These are phyloP conservation scores for Drosophila imparisetae DNA, from an alignment of 2,888 invertebrate species.

Conservation along the genomic window DNA sequence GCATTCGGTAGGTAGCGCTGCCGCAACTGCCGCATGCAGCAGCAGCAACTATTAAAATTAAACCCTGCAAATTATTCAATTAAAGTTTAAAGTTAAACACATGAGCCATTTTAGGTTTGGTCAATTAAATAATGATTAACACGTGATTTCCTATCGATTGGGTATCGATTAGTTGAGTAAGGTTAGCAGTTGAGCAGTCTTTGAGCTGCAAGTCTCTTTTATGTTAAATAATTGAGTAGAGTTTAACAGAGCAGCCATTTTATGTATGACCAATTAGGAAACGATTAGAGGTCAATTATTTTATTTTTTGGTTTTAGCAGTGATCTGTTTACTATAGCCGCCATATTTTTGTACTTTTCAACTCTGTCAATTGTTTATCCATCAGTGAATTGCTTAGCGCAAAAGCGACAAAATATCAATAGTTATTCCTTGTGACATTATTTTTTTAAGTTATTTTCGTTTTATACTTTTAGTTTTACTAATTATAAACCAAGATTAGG, in stretches of 20 bases:
- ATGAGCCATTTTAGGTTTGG: background rate
- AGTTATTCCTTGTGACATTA: no score
- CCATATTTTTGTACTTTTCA: background rate
- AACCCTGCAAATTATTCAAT: background rate
- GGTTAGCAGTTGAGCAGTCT: background rate
- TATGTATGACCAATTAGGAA: background rate
- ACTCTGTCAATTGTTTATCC: no score
- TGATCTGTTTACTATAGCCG: background rate
- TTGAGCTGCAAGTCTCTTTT: no score
- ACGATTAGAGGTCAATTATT: no score
- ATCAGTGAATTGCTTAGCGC: no score
- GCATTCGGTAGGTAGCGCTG: constrained; percentile 86
- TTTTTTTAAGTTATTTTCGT: background rate
- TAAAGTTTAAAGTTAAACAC: constrained; percentile 1
- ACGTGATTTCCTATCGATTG: background rate
- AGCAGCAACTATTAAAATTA: background rate
- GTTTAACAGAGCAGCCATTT: background rate
- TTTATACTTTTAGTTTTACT: background rate
- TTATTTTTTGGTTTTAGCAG: background rate
- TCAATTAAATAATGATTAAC: constrained; percentile 3
- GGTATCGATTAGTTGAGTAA: background rate
- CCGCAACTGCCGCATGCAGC: background rate
- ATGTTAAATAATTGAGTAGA: background rate
- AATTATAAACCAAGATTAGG: background rate
- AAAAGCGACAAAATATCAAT: no score